These are phyloP conservation scores for Eretmochelys imbricata DNA, from an alignment of 2,113 vertebrate genomes.

Conservation along the genomic window DNA sequence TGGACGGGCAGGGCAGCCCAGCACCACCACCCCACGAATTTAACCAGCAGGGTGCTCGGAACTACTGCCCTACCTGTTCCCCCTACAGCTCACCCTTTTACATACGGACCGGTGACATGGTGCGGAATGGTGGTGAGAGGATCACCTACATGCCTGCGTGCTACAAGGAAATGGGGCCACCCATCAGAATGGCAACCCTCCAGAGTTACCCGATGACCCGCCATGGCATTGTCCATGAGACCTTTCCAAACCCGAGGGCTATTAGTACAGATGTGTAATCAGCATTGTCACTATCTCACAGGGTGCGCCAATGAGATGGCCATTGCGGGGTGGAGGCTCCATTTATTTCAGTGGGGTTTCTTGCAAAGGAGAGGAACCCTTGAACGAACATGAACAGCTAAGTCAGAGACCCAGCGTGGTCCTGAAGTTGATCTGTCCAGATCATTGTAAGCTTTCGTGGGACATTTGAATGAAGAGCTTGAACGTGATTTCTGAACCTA, in stretches of 20 bases:
- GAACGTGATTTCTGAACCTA: neutral
- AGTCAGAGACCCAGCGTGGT: neutral
- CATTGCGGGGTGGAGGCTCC: neutral
- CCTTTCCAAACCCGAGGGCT: slow-evolving; percentile 89
- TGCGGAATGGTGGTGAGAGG: slow-evolving; percentile 91
- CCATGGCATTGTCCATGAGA: slow-evolving; percentile 75
- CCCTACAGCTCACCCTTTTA: slow-evolving; percentile 91
- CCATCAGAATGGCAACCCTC: slow-evolving; percentile 83
- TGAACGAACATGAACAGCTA: neutral
- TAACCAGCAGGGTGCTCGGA: slow-evolving; percentile 68
- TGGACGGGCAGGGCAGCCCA: slow-evolving; percentile 82
- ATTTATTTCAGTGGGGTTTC: slow-evolving; percentile 15
- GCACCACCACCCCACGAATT: slow-evolving; percentile 74
- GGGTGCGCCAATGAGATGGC: neutral
- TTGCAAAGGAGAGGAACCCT: neutral
- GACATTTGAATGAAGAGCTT: neutral
- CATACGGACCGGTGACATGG: slow-evolving; percentile 89
- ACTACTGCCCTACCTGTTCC: slow-evolving; percentile 89
- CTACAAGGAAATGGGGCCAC: slow-evolving; percentile 87
- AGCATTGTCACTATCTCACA: neutral
- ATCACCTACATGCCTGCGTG: slow-evolving; percentile 85
- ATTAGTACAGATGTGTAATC: slow-evolving; percentile 94
- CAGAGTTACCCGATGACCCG: slow-evolving; percentile 87
- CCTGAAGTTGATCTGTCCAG: neutral
- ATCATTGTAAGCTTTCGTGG: neutral